phyloP scores from a whole-genome alignment of 2,888 invertebrate genomes.

The Cryptocheilus praepositus region DNA sequence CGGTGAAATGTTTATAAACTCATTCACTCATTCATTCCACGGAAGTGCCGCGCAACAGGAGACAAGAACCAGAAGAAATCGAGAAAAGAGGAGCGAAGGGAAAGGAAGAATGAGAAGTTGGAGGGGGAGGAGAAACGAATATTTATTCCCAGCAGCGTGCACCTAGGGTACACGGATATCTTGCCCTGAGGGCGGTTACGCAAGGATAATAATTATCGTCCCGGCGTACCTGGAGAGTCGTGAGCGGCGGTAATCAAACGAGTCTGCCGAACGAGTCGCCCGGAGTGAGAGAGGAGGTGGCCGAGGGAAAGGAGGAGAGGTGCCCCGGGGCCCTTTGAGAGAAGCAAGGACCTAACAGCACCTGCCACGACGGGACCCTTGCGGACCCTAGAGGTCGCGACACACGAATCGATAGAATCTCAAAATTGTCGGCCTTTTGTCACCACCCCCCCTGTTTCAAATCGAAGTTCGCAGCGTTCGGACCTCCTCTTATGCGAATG shows the following conservation, averaged over 20 bases:
- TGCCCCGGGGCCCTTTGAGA: constrained; percentile 23
- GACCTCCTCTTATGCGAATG: no score
- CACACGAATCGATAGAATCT: constrained; percentile 42
- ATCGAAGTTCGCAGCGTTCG: no score
- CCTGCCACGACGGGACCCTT: constrained; percentile 46
- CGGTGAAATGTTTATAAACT: no score
- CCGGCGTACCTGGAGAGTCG: constrained; percentile 51
- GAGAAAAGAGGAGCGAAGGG: neutral
- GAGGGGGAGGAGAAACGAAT: constrained; percentile 20
- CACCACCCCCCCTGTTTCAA: neutral
- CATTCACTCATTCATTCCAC: no score
- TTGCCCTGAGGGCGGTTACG: constrained; percentile 57
- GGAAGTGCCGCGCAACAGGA: no score
- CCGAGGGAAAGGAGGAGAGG: constrained; percentile 31
- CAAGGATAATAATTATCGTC: constrained; percentile 62
- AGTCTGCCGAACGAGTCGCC: constrained; percentile 56
- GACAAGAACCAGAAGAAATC: no score
- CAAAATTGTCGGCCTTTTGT: constrained; percentile 21
- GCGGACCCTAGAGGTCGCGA: constrained; percentile 46
- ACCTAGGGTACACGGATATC: constrained; percentile 48
- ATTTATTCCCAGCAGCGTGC: constrained; percentile 45
- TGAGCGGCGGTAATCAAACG: constrained; percentile 63
- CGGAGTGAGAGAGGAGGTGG: constrained; percentile 32
- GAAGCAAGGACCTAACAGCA: constrained; percentile 42
- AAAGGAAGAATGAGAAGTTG: neutral